phyloP scores from a whole-genome alignment of 2,797 vertebrate genomes.

The Mastacembelus armatus region DNA sequence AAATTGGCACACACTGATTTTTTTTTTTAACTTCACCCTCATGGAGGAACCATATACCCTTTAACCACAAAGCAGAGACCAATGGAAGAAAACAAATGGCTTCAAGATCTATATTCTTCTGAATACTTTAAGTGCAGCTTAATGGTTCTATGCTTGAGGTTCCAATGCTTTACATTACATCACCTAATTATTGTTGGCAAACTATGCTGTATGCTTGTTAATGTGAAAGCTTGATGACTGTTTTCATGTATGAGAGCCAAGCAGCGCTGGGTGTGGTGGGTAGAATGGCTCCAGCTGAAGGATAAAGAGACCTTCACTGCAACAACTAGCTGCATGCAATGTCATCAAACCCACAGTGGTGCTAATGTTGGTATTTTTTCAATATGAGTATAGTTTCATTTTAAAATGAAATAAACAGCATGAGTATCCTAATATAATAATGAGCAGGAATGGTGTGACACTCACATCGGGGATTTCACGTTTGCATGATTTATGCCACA shows the following conservation, averaged over 20 bases:
- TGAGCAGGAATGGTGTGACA: constrained; percentile 17
- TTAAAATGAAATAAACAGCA: constrained; percentile 43
- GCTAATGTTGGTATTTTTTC: constrained; percentile 25
- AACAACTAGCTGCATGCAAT: constrained; percentile 1
- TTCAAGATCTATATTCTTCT: constrained; percentile 47
- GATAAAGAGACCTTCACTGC: constrained; percentile 14
- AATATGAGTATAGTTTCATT: constrained; percentile 27
- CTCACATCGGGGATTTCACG: constrained; percentile 12
- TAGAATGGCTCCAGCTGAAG: constrained; percentile 42
- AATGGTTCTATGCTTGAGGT: constrained; percentile 51
- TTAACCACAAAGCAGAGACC: constrained; percentile 24
- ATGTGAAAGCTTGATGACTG: constrained; percentile 68
- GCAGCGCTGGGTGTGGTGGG: constrained; percentile 54
- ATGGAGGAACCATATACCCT: constrained; percentile 33
- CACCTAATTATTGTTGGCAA: constrained; percentile 69
- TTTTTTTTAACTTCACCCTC: constrained; percentile 23
- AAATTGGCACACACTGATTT: constrained; percentile 35
- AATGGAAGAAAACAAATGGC: constrained; percentile 46
- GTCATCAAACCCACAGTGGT: constrained; percentile 12
- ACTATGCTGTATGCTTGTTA: constrained; percentile 22
- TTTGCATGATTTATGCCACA: constrained; percentile 37
- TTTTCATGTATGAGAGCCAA: constrained; percentile 39
- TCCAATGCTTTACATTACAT: constrained; percentile 65
- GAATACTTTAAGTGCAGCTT: constrained; percentile 55
- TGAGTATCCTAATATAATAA: constrained; percentile 27